phyloP scores from a whole-genome alignment of 2,888 invertebrate species.

The Andrena praecox region DNA sequence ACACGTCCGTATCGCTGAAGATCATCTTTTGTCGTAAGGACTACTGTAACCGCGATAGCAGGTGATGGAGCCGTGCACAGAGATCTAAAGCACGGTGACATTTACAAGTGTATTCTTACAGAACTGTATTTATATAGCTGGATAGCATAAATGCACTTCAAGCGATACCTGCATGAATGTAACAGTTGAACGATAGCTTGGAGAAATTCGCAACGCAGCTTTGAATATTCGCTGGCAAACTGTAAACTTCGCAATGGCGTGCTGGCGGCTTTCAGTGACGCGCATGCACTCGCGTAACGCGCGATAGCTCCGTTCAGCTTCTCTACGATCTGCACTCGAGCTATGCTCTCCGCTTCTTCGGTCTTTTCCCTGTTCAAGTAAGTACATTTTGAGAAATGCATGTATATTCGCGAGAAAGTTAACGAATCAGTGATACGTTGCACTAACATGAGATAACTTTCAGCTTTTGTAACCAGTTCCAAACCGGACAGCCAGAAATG shows the following conservation, averaged over 20 bases:
- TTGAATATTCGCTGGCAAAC: conserved; percentile 92
- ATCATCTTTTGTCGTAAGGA: conserved; percentile 92
- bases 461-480: conserved; percentile 91
- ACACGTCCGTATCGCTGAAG: conserved; percentile 92
- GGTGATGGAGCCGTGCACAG: conserved; percentile 96
- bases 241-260: conserved; percentile 88
- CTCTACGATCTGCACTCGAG: conserved; percentile 77
- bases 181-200: conserved; percentile 89
- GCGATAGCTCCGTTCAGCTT: conserved; percentile 81
- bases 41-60: conserved; percentile 94
- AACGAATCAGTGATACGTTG: neutral
- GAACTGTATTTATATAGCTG: neutral
- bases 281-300: conserved; percentile 82
- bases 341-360: conserved; percentile 67
- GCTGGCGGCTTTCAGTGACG: conserved; percentile 88
- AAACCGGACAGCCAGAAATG: conserved; percentile 95
- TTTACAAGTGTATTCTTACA: neutral
- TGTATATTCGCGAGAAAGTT: neutral
- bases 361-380: conserved; percentile 67
- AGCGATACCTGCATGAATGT: conserved; percentile 87
- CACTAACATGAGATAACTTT: conserved; percentile 87
- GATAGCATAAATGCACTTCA: neutral
- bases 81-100: conserved; percentile 83
- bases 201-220: conserved; percentile 91
- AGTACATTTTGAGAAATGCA: neutral